phyloP scores from a whole-genome alignment of 35 echinoderm and acorn worm species.

The Anneissia japonica region DNA sequence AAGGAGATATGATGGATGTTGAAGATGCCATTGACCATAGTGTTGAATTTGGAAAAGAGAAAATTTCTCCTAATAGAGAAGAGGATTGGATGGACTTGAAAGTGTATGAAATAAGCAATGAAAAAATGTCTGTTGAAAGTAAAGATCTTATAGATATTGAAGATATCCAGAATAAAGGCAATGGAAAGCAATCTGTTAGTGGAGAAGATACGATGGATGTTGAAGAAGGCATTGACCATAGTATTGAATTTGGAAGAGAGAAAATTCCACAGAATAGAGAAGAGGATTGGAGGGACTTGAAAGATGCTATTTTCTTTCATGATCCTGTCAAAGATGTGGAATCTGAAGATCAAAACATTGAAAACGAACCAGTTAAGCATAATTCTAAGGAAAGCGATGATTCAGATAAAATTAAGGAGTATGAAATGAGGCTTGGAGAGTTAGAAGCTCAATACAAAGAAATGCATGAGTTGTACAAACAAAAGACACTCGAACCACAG shows the following conservation, averaged over 20 bases:
- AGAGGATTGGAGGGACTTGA: background rate
- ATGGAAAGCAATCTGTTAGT: background rate
- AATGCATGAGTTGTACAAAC: background rate
- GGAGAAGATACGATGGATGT: background rate
- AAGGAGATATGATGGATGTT: background rate
- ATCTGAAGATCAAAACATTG: background rate
- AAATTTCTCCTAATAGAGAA: background rate
- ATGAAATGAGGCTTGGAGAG: background rate
- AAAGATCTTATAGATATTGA: too few species aligned
- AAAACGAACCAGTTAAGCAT: too few species aligned
- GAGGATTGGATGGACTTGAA: background rate
- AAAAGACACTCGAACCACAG: background rate
- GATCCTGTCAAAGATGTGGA: background rate
- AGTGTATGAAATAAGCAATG: background rate
- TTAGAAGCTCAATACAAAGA: background rate
- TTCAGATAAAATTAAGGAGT: background rate
- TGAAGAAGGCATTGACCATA: background rate
- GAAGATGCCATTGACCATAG: background rate
- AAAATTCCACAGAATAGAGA: background rate
- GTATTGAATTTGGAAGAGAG: background rate
- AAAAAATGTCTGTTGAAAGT: too few species aligned
- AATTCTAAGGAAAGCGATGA: background rate
- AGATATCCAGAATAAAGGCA: too few species aligned
- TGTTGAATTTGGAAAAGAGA: too few species aligned
- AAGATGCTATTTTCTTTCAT: background rate